Evolutionary conservation across 2,888 invertebrate genomes (phyloP).

Genomic region (Dicyrtoma fusca): DNA sequence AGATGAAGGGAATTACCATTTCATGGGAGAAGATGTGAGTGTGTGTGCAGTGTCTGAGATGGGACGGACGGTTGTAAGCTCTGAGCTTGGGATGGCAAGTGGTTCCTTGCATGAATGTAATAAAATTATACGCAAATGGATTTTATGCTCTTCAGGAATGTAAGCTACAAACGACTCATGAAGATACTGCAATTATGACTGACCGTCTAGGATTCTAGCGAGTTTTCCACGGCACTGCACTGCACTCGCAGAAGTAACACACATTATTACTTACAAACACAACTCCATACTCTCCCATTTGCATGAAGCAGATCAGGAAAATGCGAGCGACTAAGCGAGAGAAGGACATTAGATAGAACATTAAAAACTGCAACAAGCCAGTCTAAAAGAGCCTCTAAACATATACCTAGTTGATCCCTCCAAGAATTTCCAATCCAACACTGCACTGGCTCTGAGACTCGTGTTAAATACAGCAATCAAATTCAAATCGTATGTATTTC

Average conservation of each 20-base stretch:
- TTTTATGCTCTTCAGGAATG: conserved; percentile 32
- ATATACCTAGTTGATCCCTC: no score
- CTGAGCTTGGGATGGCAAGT: conserved; percentile 12
- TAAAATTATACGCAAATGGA: conserved; percentile 35
- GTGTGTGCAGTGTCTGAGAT: no score
- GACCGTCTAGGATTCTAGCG: background rate
- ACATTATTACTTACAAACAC: background rate
- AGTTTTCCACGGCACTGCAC: no score
- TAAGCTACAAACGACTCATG: conserved; percentile 16
- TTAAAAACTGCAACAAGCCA: no score
- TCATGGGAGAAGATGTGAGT: no score
- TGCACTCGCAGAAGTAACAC: no score
- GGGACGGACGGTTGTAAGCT: background rate
- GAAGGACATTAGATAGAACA: no score
- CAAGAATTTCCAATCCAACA: no score
- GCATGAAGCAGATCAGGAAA: background rate
- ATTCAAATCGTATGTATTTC: no score
- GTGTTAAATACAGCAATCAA: no score
- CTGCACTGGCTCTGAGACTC: no score
- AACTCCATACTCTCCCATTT: background rate
- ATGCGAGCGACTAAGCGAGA: background rate
- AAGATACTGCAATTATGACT: conserved; percentile 12
- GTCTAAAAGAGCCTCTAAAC: no score
- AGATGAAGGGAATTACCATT: background rate
- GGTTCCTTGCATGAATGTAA: conserved; percentile 23